Evolutionary conservation across 2,797 vertebrate species (phyloP), one percentile per base, ranked within the genome.

Genomic region (Fistularia commersonii): DNA sequence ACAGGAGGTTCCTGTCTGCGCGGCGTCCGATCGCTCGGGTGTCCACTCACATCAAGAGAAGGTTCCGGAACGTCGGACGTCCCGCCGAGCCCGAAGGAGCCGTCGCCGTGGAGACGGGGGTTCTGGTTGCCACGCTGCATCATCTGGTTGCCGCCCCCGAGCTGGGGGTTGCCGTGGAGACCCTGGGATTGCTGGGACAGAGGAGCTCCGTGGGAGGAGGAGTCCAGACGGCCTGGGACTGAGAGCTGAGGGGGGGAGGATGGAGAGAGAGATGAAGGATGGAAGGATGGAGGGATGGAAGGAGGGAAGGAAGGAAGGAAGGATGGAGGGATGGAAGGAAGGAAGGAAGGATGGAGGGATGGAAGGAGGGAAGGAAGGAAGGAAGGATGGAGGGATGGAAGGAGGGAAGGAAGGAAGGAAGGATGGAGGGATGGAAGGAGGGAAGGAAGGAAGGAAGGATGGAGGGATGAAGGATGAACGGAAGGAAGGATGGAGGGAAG

Each of bases 11-110:
- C n/a, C n/a, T n/a, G n/a, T n/a, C n/a, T n/a, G n/a, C n/a, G n/a
- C n/a, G n/a, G n/a, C n/a, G n/a, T n/a, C n/a, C n/a, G n/a, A n/a
- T n/a, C n/a, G n/a, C n/a, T n/a, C n/a, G n/a, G n/a, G n/a, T n/a
- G n/a, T 44, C 7, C 55, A 90, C 94, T 95, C 79, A 96, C 95
- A 0, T 96, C 95, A 48, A 96, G 88, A 57, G 93, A 87, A 9
- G 93, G 85, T 72, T 96, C 95, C 0, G 93, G 82, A 42, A 92
- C 92, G 0, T 95, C 94, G 1, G 84, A 54, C 0, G 87, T 73
- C 51, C 88, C 76, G 8, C 85, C 73, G 0, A 92, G 66, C 0
- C 84, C 69, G 0, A 89, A 89, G 13, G 86, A 64, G 35, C 74
- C 36, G n/a, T 90, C 83, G 1, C 77, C 79, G 0, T 91, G 87